Evolutionary conservation across 2,113 vertebrate species (phyloP), one percentile per base, ranked within the genome.

Genomic region (Odontesthes bonariensis): DNA sequence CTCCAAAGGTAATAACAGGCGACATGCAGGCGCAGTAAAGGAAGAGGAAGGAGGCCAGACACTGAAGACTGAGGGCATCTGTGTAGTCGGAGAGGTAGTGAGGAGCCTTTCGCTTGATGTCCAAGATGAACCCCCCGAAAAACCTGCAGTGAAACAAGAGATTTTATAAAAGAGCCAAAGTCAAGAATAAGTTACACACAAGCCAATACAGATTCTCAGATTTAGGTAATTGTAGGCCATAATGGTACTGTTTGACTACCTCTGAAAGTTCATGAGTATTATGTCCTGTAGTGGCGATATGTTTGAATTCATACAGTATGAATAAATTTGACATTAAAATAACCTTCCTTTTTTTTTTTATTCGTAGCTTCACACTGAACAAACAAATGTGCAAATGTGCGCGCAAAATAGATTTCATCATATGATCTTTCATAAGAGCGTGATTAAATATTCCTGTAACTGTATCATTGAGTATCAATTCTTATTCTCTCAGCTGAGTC

Each of bases 11-110:
- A 94, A 99, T 99, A 86, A 99, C 98, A 40, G 98, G 98, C 66
- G 98, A 99, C 98, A 99, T 99, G 90, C 98, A 99, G 73, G 98
- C 98, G 90, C 98, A 99, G 94, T 99, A 99, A 77, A 99, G 96
- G 90, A 99, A 99, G 19, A 99, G 95, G 93, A 99, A 98, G n/a
- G 98, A 99, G 79, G 98, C 98, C 91, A 99, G 91, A 95, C 98
- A 99, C 90, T 99, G 98, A 83, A 99, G 93, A 79, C 97, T 99
- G 91, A 98, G 61, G 79, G 97, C 98, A 62, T 99, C 98, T 8
- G 95, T 96, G 95, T 95, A 98, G 94, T 99, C 98, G 55, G 97
- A 98, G 93, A 97, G 92, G 92, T 97, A 98, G 93, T 96, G 96
- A 22, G 96, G 97, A 69, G 94, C 96, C 93, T 99, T 99, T 79